Base-by-base conservation (phyloP, 2,797 vertebrate genomes). In the Acanthornis magna region DNA sequence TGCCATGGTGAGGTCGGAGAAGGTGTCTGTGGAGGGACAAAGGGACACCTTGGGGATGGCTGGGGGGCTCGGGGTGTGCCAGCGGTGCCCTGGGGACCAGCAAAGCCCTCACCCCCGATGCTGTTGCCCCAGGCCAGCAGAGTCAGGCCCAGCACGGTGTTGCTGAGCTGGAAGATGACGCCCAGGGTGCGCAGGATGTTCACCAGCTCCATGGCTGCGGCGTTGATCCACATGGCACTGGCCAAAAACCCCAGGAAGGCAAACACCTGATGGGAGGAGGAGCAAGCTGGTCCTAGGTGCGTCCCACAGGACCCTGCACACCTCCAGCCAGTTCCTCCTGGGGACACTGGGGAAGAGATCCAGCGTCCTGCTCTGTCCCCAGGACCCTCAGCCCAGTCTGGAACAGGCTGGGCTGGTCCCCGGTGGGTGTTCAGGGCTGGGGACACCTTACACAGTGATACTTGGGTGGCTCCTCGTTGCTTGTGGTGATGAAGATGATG, bases 61-160 rank as follows among this genome's bases (percentile, higher is more conserved):
- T 30, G 32, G 53, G 26, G 25, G 4, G 23, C 0, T 34, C 34
- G 72, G 6, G 16, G 10, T 6, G 17, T 7, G 5, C n/a, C 20
- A 1, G n/a, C 30, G 71, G 66, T 23, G 5, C 72, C 19, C 63
- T 7, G 80, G 55, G 60, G 36, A 12, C 2, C 43, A 4, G 71
- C n/a, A 6, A 38, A 42, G 51, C 53, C 53, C 96, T 91, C 73
- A 99, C 99, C 99, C 68, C 99, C 99, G 1, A 99, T 98, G 96
- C 99, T 99, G 98, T 99, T 99, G 66, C 99, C 99, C 99, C 99
- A 99, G 90, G 99, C 99, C 96, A 99, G 97, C 91, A 99, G 97
- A 0, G 99, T 99, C 83, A 99, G 97, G 22, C 99, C 99, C 94
- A 99, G 97, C 58, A 99, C 98, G 0, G 99, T 99, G 98, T 99